These are phyloP conservation scores for Crotalus viridis DNA, from an alignment of 2,113 vertebrate species.

Conservation along the genomic window DNA sequence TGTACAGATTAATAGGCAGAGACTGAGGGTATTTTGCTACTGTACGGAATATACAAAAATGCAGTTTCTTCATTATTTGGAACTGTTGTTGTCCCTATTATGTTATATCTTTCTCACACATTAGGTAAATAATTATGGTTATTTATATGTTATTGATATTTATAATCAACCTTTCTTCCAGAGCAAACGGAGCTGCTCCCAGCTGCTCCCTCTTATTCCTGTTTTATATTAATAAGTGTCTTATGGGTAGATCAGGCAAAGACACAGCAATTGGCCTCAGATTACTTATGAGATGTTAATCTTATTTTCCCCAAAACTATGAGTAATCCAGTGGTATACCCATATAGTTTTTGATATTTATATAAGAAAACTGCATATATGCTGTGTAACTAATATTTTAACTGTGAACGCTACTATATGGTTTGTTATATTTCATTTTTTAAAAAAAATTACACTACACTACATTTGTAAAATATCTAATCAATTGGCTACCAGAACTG, in stretches of 20 bases:
- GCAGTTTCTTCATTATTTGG: background rate
- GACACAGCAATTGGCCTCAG: background rate
- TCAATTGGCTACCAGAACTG: background rate
- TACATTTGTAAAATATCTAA: background rate
- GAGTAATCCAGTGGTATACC: background rate
- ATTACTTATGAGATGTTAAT: background rate
- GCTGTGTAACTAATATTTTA: background rate
- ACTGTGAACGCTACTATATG: background rate
- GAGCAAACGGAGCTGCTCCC: background rate
- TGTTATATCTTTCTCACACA: background rate
- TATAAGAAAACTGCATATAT: background rate
- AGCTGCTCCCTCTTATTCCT: background rate
- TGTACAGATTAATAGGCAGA: background rate
- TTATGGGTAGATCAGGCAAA: background rate
- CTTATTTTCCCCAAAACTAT: background rate
- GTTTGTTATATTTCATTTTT: background rate
- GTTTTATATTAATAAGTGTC: background rate
- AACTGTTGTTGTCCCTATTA: constrained; percentile 12
- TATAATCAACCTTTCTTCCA: background rate
- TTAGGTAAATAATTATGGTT: background rate
- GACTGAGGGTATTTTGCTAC: background rate
- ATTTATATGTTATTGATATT: background rate
- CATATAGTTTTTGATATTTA: background rate
- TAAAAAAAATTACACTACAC: background rate
- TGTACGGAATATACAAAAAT: constrained; percentile 15